Base-by-base conservation (phyloP, 2,888 invertebrate species). In the Heliconius sara region DNA sequence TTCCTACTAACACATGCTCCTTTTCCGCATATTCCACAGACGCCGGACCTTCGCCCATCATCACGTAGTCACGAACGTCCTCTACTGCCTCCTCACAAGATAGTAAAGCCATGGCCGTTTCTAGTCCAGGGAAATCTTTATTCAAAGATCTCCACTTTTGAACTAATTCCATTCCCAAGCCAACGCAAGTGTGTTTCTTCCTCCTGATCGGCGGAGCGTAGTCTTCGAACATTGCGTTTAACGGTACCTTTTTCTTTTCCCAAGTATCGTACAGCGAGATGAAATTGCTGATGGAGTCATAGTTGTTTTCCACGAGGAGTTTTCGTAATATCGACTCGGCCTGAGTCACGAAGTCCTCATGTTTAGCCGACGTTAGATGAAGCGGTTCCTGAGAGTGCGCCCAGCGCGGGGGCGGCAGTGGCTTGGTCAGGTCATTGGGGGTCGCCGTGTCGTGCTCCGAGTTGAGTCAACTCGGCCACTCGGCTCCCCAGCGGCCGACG, bases 381-480 rank as follows among this genome's bases (percentile, higher is more conserved):
- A 90, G 86, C 81, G 89, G 87, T 71, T 85, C 84, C 77, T 88
- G 88, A 82, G 89, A 88, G 81, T 88, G 87, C 87, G 88, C 90
- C 91, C 91, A 92, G 97, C 91, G 85, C 86, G 87, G 84, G 86
- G 86, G 86, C 88, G 89, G 90, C 87, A 86, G 88, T 85, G 89
- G 88, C 84, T 85, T 87, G 86, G 89, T 88, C 88, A 89, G 88
- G 89, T 86, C 87, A 83, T 86, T 87, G 88, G 86, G 86, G 88
- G 86, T 88, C 85, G 91, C 87, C 88, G 85, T 88, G 85, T 86
- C 90, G 87, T 87, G 84, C 85, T 85, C 91, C 95, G 95, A 95
- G 96, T 96, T 97, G 98, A 98, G 98, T 98, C 98, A 98, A 98
- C 98, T 98, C 96, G 98, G 98, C 98, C 98, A 98, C 95, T 98